Evolutionary conservation across 2,113 vertebrate genomes (phyloP), one percentile per base, ranked within the genome.

Genomic region (Plecotus auritus): DNA sequence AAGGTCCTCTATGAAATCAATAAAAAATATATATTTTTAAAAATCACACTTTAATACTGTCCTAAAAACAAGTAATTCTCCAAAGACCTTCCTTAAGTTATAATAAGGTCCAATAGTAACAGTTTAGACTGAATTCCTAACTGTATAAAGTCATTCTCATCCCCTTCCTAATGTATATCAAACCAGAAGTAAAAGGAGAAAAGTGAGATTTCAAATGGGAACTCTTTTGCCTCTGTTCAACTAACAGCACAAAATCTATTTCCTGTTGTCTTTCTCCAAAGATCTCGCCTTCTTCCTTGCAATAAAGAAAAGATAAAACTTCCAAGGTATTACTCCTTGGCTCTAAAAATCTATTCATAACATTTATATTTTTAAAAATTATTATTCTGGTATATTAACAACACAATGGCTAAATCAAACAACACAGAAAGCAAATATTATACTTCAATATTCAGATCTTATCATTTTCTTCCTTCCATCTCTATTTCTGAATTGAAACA

Each of bases 231-330:
- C 45, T 93, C 51, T 83, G 35, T 78, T 69, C 72, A 95, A 95
- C 4, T 78, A 88, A 90, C 0, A 70, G 47, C 37, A 83, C 9
- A 94, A 17, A 85, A 80, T 56, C 54, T n/a, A 97, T 76, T 95
- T 95, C 37, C 73, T 83, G 12, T 35, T 64, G 37, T 72, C 47
- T 82, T 77, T 82, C 45, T 7, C 10, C 56, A 85, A 85, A 93
- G 35, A 86, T 59, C 20, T 40, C 66, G 22, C 35, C 64, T 87
- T 88, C 76, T 76, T 88, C 22, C 59, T 83, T 47, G 18, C 2
- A 96, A 92, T 84, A 82, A 95, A 90, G 16, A 49, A 30, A 93
- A 80, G 23, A 93, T 66, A 93, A 76, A 96, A 64, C 9, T 80
- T 69, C 11, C 26, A 92, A 90, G 42, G 18, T 37, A 92, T 56